These are phyloP conservation scores for Limnothrissa miodon DNA, from an alignment of 2,113 vertebrate species.

Conservation along the genomic window DNA sequence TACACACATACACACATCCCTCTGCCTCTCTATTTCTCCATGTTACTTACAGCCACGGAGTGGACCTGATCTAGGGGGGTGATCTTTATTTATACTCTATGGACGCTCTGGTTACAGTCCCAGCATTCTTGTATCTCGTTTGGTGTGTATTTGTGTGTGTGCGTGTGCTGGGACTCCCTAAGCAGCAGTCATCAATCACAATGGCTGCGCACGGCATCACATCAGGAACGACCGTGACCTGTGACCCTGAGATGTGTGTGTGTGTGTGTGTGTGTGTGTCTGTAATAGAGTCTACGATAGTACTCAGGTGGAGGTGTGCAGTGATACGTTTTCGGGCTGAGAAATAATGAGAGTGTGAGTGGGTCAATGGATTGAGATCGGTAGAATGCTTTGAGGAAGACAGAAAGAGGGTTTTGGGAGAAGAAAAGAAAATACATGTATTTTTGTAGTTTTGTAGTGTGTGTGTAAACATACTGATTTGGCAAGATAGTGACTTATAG, in stretches of 20 bases:
- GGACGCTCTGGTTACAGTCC: conserved; percentile 3
- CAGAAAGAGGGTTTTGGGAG: background rate
- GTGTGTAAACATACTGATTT: no score
- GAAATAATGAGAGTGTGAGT: no score
- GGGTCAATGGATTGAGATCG: no score
- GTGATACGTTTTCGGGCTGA: background rate
- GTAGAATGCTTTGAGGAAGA: background rate
- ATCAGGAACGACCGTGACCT: background rate
- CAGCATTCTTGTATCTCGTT: background rate
- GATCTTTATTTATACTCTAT: conserved; percentile 5
- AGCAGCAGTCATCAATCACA: background rate
- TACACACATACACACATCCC: background rate
- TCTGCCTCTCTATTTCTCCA: no score
- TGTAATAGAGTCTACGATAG: background rate
- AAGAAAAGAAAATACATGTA: background rate
- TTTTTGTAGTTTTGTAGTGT: no score
- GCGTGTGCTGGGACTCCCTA: background rate
- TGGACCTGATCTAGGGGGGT: background rate
- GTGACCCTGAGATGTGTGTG: background rate
- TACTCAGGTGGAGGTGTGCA: background rate
- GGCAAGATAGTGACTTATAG: no score
- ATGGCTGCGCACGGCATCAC: background rate
- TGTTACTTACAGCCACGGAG: no score
- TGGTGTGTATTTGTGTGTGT: background rate
- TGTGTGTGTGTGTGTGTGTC: no score